Base-by-base conservation (phyloP, 2,113 vertebrate genomes). In the Lates calcarifer region DNA sequence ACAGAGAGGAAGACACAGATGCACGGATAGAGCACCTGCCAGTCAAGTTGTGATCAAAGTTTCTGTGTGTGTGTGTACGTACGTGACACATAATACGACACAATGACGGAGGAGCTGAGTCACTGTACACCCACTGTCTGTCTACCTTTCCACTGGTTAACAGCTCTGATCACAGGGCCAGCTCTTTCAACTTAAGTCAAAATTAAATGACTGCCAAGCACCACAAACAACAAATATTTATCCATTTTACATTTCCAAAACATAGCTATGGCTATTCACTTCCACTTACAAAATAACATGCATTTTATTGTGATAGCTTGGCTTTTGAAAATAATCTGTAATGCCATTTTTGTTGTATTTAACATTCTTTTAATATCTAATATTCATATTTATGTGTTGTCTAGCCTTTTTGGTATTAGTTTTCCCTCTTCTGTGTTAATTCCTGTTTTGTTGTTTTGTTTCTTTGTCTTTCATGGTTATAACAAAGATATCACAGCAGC, bases 91-190 rank as follows among this genome's bases (percentile, higher is more conserved):
- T 68, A 67, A 69, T 33, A 61, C 77, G 64, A 83, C 39, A 55
- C 71, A 63, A 61, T 10, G 55, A 74, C 33, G 62, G 78, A 64
- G 56, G 9, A 68, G 62, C 73, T 92, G 79, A 89, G 81, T 89
- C 85, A 87, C 76, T 9, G 9, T 6, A 84, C 85, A 26, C 83
- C 70, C 83, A 90, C 89, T 13, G 67, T 79, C 83, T 90, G 77
- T 82, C 82, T 82, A 78, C 68, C 75, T 78, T 58, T 24, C 43
- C 43, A 28, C 60, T 85, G 87, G 79, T 86, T 77, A 83, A 82
- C 37, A 35, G 55, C 75, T 69, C 72, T 72, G 84, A 83, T 82
- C 65, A 79, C 47, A 77, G 61, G 58, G 69, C 41, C 53, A 65
- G 33, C 28, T 43, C 13, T 43, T 43, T 43, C 14, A 17, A 17